A percentile compares a stretch with the other conserved stretches of the same genome.
phyloP scores from a whole-genome alignment of 2,888 invertebrate genomes.

The Scaptomyza cyrtandrae region DNA sequence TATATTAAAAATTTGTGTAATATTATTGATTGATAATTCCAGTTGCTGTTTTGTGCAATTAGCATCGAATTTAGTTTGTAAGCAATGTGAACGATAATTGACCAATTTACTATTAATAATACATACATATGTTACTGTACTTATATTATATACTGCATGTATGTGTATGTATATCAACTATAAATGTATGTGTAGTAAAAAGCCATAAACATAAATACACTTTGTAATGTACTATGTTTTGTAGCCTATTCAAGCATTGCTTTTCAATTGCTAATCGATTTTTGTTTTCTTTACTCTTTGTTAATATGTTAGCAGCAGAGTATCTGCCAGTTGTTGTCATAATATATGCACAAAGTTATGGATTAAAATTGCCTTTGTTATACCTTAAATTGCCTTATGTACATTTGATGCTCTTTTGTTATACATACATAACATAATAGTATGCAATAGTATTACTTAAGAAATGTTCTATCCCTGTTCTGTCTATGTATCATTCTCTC shows the following conservation, averaged over 20 bases:
- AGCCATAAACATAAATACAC: conserved; percentile 2
- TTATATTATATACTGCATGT: background rate
- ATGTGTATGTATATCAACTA: conserved; percentile 5
- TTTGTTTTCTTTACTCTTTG: conserved; percentile 9
- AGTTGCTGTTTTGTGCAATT: conserved; percentile 55
- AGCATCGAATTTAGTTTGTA: conserved; percentile 66
- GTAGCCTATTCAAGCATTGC: conserved; percentile 1
- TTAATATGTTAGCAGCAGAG: conserved; percentile 35
- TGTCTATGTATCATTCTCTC: too few relatives aligned
- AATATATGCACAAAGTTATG: conserved; percentile 34
- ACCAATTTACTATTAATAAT: conserved; percentile 53
- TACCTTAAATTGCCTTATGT: conserved; percentile 12
- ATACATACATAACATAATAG: background rate
- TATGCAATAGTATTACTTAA: background rate
- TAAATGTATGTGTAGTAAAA: conserved; percentile 2
- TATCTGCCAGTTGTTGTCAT: conserved; percentile 41
- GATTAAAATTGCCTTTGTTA: conserved; percentile 21
- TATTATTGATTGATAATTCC: conserved; percentile 23
- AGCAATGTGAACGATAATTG: conserved; percentile 39
- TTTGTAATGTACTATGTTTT: conserved; percentile 1
- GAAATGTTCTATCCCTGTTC: background rate
- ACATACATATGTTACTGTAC: background rate
- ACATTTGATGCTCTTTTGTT: conserved; percentile 13
- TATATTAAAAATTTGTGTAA: background rate
- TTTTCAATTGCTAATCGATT: too few relatives aligned